These are phyloP conservation scores for Rhea pennata DNA, from an alignment of 2,113 vertebrate genomes.

Conservation along the genomic window DNA sequence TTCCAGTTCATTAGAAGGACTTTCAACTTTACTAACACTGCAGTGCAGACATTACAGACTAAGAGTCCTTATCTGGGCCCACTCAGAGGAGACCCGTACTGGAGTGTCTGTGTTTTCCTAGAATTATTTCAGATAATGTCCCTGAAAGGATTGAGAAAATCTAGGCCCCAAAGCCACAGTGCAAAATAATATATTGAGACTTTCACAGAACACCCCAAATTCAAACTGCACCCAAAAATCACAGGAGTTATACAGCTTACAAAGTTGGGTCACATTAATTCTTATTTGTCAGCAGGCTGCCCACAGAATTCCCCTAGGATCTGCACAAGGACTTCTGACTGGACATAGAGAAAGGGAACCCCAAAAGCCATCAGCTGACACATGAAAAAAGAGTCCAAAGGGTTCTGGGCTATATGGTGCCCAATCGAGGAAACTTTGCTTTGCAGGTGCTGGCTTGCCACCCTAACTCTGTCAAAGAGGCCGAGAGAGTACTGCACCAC, in stretches of 20 bases:
- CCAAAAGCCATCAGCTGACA: conserved; percentile 90
- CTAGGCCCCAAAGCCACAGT: conserved; percentile 18
- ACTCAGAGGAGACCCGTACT: background rate
- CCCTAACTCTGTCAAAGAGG: conserved; percentile 80
- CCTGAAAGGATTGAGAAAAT: conserved; percentile 5
- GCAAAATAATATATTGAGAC: conserved; percentile 7
- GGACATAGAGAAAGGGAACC: conserved; percentile 85
- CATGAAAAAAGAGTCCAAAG: conserved; percentile 92
- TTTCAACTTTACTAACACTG: background rate
- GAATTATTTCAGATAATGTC: background rate
- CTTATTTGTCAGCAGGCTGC: conserved; percentile 69
- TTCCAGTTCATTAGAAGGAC: background rate
- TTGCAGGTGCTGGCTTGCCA: conserved; percentile 78
- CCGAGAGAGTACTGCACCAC: conserved; percentile 75
- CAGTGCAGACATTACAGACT: background rate
- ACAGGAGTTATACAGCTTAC: conserved; percentile 1
- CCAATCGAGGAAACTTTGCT: conserved; percentile 84
- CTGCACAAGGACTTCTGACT: conserved; percentile 82
- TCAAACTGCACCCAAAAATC: background rate
- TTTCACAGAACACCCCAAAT: background rate
- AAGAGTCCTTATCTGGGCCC: background rate
- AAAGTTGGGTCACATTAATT: background rate
- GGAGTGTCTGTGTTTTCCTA: conserved; percentile 42
- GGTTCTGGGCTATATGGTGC: conserved; percentile 88
- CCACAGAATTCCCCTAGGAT: conserved; percentile 82